Conservation (phyloP, 1,140 invertebrate genomes). For the Microplitis demolitor region DNA sequence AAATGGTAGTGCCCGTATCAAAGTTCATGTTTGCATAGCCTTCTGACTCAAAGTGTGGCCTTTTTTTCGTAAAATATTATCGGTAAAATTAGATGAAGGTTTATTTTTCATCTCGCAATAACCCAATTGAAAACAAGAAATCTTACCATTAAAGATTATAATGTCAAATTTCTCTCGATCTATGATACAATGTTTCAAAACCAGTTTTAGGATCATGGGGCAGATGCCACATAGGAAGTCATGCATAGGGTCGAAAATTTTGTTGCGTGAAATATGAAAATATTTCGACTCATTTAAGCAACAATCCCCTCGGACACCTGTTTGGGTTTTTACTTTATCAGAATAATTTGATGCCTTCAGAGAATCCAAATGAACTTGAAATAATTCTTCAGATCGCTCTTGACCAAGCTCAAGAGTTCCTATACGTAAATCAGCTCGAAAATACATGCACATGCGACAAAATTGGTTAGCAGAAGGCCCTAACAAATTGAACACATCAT, state of each 20-base stretch:
- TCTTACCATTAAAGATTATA: constrained; percentile 29
- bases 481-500: no score
- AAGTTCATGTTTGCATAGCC: constrained; percentile 39
- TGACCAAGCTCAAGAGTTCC: neutral
- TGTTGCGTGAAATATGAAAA: constrained; percentile 32
- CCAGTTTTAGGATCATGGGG: constrained; percentile 29
- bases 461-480: constrained; percentile 28
- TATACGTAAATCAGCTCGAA: constrained; percentile 26
- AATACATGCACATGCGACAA: constrained; percentile 33
- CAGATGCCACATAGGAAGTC: constrained; percentile 33
- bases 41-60: constrained; percentile 37
- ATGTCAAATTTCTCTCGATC: constrained; percentile 21
- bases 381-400: neutral
- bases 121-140: constrained; percentile 34
- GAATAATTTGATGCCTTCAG: constrained; percentile 13
- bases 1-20: constrained; percentile 36
- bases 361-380: neutral
- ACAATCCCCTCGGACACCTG: constrained; percentile 29
- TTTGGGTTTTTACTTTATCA: constrained; percentile 15
- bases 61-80: constrained; percentile 25
- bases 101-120: constrained; percentile 35
- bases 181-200: constrained; percentile 21
- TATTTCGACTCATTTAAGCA: constrained; percentile 27
- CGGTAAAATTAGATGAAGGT: constrained; percentile 39
- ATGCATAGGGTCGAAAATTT: constrained; percentile 36